These are phyloP conservation scores for Octonoba sinensis DNA, from an alignment of 2,888 invertebrate genomes.

Conservation along the genomic window DNA sequence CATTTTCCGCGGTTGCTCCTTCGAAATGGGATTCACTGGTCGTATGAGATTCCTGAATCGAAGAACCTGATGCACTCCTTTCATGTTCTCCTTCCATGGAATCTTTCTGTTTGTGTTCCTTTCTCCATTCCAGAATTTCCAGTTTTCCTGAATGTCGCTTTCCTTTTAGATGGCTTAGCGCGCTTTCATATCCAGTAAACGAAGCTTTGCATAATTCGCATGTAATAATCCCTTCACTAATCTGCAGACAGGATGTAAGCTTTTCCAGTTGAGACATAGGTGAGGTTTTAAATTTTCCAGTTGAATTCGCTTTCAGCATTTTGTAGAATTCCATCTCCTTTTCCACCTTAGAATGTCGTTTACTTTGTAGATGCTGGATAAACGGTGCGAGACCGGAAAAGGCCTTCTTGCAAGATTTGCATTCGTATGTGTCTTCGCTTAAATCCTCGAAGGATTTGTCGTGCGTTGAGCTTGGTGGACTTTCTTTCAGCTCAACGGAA, in stretches of 20 bases:
- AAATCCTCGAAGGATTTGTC: not conserved
- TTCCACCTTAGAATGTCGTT: constrained; percentile 5
- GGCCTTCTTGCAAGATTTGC: not conserved
- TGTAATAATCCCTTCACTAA: not conserved
- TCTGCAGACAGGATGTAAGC: not conserved
- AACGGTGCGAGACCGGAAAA: not conserved
- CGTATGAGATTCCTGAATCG: not conserved
- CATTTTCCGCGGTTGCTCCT: not conserved
- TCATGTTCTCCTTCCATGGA: not conserved
- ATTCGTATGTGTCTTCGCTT: not conserved
- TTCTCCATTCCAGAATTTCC: not conserved
- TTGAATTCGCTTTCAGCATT: not conserved
- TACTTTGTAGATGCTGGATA: constrained; percentile 1
- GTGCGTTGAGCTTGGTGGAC: not conserved
- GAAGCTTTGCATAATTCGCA: not conserved
- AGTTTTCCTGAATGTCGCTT: not conserved
- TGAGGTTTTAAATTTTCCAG: too few relatives aligned
- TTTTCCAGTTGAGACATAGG: not conserved
- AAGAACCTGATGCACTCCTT: not conserved
- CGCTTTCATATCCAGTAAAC: constrained; percentile 1
- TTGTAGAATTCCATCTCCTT: not conserved
- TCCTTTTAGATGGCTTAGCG: not conserved
- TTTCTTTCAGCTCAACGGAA: not conserved
- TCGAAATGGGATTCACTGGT: not conserved
- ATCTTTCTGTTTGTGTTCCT: not conserved